These are phyloP conservation scores for Shinisaurus crocodilurus DNA, from an alignment of 2,113 vertebrate genomes.

Conservation along the genomic window DNA sequence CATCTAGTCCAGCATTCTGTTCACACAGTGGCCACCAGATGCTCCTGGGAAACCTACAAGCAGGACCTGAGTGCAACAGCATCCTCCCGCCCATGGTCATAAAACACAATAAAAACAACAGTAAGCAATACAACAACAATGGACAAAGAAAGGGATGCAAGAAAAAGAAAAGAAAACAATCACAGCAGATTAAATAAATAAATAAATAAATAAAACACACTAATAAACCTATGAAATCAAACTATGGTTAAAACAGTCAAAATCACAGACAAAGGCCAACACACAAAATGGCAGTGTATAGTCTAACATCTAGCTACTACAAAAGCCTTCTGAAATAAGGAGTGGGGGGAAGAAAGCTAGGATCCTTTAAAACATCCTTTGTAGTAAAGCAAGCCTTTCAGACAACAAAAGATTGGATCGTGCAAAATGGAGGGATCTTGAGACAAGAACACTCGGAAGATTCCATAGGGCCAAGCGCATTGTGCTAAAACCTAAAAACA, in stretches of 20 bases:
- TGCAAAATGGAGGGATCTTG: background rate
- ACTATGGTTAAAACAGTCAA: background rate
- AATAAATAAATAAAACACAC: background rate
- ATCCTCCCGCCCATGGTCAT: no score
- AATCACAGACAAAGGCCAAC: background rate
- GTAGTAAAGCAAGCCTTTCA: no score
- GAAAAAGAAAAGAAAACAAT: fast-evolving
- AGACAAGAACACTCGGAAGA: background rate
- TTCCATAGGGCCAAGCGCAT: background rate
- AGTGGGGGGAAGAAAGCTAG: background rate
- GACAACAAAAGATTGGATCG: background rate
- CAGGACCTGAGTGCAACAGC: no score
- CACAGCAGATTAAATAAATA: background rate
- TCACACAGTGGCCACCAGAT: no score
- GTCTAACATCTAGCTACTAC: background rate
- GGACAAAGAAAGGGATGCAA: no score
- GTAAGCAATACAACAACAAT: background rate
- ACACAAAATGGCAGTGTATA: background rate
- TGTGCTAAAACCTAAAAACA: background rate
- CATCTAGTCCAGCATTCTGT: no score
- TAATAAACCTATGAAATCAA: no score
- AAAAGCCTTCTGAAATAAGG: background rate
- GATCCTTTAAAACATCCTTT: background rate
- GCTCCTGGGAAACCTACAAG: no score
- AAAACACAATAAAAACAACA: background rate